phyloP scores from a whole-genome alignment of 2,888 invertebrate genomes.

The Panzeria rudis region DNA sequence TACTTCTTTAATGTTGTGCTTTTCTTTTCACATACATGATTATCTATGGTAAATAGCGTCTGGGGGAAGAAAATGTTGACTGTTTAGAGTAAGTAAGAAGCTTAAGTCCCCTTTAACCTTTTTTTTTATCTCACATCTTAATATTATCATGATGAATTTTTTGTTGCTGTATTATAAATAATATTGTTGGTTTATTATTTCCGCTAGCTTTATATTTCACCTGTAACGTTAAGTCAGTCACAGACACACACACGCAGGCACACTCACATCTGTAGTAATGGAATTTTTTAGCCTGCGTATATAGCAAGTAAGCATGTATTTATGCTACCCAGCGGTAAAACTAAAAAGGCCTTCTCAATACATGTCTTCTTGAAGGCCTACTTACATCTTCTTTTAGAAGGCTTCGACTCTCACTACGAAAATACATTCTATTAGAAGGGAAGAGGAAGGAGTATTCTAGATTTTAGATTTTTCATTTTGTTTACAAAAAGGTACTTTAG shows the following conservation, averaged over 20 bases:
- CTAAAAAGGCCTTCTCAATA: no score
- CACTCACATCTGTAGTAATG: neutral
- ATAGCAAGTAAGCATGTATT: constrained; percentile 6
- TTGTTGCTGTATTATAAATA: constrained; percentile 47
- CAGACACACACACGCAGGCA: neutral
- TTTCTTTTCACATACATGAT: neutral
- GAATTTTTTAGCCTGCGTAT: neutral
- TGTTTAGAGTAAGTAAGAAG: neutral
- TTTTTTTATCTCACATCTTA: constrained; percentile 20
- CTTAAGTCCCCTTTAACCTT: neutral
- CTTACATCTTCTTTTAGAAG: no score
- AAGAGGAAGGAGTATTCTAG: no score
- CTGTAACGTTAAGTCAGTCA: constrained; percentile 54
- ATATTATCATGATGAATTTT: constrained; percentile 54
- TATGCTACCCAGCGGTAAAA: no score
- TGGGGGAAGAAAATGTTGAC: neutral
- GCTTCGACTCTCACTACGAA: no score
- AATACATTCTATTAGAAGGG: no score
- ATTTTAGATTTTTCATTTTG: no score
- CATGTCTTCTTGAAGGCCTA: no score
- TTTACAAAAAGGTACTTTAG: no score
- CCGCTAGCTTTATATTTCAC: constrained; percentile 64
- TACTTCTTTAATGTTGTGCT: neutral
- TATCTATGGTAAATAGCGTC: neutral
- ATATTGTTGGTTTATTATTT: constrained; percentile 66